phyloP scores from a whole-genome alignment of 2,888 invertebrate genomes.

The Temnothorax rugatulus region DNA sequence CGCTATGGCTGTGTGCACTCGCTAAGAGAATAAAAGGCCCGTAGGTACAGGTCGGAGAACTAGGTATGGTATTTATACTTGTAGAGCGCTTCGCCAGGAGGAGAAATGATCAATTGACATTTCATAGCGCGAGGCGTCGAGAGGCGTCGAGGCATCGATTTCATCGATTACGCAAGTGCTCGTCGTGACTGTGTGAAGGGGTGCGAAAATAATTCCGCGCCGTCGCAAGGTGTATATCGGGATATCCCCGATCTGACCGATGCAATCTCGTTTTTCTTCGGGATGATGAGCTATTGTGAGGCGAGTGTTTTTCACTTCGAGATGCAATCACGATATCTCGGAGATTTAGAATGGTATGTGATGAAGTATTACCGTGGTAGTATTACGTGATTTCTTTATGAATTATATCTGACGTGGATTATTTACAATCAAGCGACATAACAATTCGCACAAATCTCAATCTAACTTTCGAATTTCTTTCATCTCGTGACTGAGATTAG shows the following conservation, averaged over 20 bases:
- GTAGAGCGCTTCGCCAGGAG: constrained; percentile 37
- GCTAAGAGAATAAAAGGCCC: constrained; percentile 57
- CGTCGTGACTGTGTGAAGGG: constrained; percentile 62
- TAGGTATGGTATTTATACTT: constrained; percentile 69
- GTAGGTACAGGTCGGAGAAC: constrained; percentile 44
- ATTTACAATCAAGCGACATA: constrained; percentile 70
- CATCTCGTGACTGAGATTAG: constrained; percentile 69
- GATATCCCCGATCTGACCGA: background rate
- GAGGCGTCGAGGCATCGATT: constrained; percentile 65
- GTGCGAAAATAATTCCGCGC: constrained; percentile 69
- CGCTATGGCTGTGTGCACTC: constrained; percentile 15
- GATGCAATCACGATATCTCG: background rate
- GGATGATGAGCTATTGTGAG: background rate
- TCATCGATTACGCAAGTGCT: constrained; percentile 73
- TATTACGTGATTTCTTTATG: constrained; percentile 3
- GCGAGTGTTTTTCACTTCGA: background rate
- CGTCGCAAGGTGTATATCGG: background rate
- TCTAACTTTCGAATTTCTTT: constrained; percentile 69
- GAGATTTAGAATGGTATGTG: background rate
- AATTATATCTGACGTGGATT: constrained; percentile 4
- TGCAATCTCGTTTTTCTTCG: constrained; percentile 22
- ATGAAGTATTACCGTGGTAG: background rate
- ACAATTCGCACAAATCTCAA: constrained; percentile 62
- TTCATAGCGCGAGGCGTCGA: constrained; percentile 67
- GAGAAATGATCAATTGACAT: constrained; percentile 74